Base-by-base conservation (phyloP, 2,797 vertebrate genomes). In the Poecilia velifera region DNA sequence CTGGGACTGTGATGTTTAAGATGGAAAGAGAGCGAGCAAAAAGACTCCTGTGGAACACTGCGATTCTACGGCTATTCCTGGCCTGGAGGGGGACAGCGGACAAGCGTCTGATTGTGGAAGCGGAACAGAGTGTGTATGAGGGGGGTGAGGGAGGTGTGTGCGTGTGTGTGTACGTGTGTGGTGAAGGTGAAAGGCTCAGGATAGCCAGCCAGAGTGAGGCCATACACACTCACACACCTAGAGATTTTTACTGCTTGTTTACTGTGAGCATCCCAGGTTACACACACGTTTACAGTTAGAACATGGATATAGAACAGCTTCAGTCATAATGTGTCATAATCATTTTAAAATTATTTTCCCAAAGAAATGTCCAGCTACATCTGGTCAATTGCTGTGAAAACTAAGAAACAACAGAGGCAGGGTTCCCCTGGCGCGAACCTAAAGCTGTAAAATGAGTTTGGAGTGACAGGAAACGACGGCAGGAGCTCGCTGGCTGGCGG, bases 11-110 rank as follows among this genome's bases (percentile, higher is more conserved):
- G 39, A n/a, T 25, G n/a, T n/a, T 43, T 4, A 43, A 57, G 51
- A 81, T 72, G 86, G 78, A 82, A 81, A 82, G 57, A 78, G 78
- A 74, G n/a, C 76, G 76, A 45, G 68, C 7, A 25, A 34, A 73
- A 75, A 88, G 86, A 88, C 87, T 90, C 88, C 90, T 89, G 83
- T 76, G 88, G 87, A 88, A 82, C 77, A 22, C 76, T 20, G 36
- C 79, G 88, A 86, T 88, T 84, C 79, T 88, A 88, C 83, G 86
- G 89, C 90, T 91, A 90, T 93, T 92, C 89, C 88, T 91, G 89
- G 81, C 73, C 82, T 72, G 76, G 66, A 87, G 79, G 77, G 68
- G n/a, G n/a, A 84, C 76, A 79, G 79, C 74, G 83, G 76, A 89
- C 90, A 92, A 91, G 83, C 78, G 82, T 86, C 66, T 79, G 81